A percentile compares a stretch with the other conserved stretches of the same genome.
Evolutionary conservation across 1,140 invertebrate genomes (phyloP).

Genomic region (Hylaeus anthracinus): DNA sequence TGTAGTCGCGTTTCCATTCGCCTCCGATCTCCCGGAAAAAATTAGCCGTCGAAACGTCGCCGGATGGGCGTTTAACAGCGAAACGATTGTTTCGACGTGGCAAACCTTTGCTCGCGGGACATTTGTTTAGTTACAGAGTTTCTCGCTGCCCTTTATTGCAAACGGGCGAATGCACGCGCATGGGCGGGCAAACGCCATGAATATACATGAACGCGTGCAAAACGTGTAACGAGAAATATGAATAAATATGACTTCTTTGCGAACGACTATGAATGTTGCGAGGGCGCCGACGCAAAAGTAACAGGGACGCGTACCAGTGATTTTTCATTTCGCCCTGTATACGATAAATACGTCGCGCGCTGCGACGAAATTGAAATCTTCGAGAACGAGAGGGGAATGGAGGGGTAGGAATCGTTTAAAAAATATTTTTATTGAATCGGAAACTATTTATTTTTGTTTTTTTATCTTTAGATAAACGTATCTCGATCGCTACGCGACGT

Average conservation of each 20-base stretch:
- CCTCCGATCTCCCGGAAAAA: conserved; percentile 13
- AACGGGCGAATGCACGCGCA: conserved; percentile 13
- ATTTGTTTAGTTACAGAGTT: background rate
- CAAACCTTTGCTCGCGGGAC: background rate
- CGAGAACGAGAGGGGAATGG: background rate
- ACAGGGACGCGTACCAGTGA: conserved; percentile 32
- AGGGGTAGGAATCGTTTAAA: background rate
- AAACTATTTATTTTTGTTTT: too few species aligned
- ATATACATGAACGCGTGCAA: conserved; percentile 55
- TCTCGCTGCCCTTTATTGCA: conserved; percentile 28
- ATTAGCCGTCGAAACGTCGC: conserved; percentile 20
- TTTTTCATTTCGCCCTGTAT: conserved; percentile 54
- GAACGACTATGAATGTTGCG: conserved; percentile 50
- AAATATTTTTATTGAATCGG: too few species aligned
- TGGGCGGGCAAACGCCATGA: conserved; percentile 33
- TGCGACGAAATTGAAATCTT: conserved; percentile 39
- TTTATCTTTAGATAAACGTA: too few species aligned
- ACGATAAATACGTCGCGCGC: conserved; percentile 25
- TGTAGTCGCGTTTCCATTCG: conserved; percentile 6
- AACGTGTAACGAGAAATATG: conserved; percentile 56
- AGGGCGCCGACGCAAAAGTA: conserved; percentile 37
- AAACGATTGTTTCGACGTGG: background rate
- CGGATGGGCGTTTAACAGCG: conserved; percentile 12
- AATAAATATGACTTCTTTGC: conserved; percentile 57
- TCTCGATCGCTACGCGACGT: too few species aligned